These are phyloP conservation scores for Loxodonta africana DNA, from an alignment of 2,113 vertebrate genomes.

Conservation along the genomic window DNA sequence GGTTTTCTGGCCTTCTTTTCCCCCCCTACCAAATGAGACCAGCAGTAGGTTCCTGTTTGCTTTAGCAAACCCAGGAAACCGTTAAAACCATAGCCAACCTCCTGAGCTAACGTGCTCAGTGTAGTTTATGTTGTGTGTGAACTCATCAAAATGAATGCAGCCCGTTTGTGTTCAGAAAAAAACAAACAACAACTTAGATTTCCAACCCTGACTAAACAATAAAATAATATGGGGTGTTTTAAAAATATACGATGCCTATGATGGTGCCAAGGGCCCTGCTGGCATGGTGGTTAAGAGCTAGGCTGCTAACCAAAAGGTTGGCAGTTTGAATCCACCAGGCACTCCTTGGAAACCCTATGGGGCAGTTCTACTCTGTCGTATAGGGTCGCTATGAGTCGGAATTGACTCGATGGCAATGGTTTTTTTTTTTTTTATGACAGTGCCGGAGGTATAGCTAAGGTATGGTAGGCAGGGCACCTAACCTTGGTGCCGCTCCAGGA, in stretches of 20 bases:
- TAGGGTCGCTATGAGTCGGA: too few relatives aligned
- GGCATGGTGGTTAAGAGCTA: too few relatives aligned
- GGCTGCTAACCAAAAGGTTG: too few relatives aligned
- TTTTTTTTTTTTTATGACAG: too few relatives aligned
- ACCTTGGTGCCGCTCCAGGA: too few relatives aligned
- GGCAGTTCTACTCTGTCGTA: too few relatives aligned
- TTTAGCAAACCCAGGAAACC: constrained; percentile 50
- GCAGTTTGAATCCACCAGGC: too few relatives aligned
- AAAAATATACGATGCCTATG: background rate
- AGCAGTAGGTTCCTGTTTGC: constrained; percentile 7
- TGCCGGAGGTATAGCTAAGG: too few relatives aligned
- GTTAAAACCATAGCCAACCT: constrained; percentile 19
- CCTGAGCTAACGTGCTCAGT: background rate
- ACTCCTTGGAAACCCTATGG: too few relatives aligned
- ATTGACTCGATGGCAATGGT: too few relatives aligned
- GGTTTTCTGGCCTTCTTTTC: background rate
- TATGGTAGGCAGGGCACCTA: too few relatives aligned
- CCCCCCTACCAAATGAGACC: background rate
- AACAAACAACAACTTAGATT: constrained; percentile 10
- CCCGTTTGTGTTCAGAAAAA: background rate
- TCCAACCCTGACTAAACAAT: background rate
- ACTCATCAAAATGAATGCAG: background rate
- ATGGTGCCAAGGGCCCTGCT: too few relatives aligned
- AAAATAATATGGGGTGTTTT: constrained; percentile 43
- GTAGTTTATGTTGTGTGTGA: constrained; percentile 6